Conservation (phyloP, 2,888 invertebrate species). For the Nowickia ferox region DNA sequence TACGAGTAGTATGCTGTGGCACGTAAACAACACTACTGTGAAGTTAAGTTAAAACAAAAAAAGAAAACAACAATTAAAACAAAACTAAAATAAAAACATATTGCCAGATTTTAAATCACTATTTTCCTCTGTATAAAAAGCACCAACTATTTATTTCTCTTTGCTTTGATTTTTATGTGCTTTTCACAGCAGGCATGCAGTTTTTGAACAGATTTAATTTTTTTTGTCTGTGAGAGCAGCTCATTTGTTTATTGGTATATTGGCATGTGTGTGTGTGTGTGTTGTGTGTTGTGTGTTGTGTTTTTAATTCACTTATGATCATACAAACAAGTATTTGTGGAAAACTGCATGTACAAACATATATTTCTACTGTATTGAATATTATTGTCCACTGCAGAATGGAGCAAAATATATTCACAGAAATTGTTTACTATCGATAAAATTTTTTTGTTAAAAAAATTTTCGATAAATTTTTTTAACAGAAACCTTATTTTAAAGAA, state of each 20-base stretch:
- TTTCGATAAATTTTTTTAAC: too few relatives aligned
- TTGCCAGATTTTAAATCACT: conserved; percentile 65
- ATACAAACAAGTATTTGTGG: conserved; percentile 27
- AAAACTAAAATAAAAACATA: conserved; percentile 50
- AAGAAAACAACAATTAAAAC: background rate
- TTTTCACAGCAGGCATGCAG: conserved; percentile 65
- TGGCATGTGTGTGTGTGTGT: conserved; percentile 36
- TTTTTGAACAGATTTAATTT: conserved; percentile 47
- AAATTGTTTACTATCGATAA: too few relatives aligned
- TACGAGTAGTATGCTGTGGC: conserved; percentile 31
- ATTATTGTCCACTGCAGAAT: conserved; percentile 18
- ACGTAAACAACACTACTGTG: conserved; percentile 43
- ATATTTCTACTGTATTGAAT: conserved; percentile 10
- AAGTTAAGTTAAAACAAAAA: conserved; percentile 11
- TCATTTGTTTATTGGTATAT: conserved; percentile 28
- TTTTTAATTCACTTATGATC: conserved; percentile 65
- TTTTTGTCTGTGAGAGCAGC: background rate
- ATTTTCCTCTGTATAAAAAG: conserved; percentile 25
- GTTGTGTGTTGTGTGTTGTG: conserved; percentile 53
- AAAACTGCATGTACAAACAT: conserved; percentile 1
- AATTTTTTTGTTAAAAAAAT: too few relatives aligned
- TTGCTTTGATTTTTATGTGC: conserved; percentile 40
- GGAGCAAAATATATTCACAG: background rate
- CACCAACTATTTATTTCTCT: conserved; percentile 51
- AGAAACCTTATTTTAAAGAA: too few relatives aligned